Evolutionary conservation across 2,888 invertebrate genomes (phyloP), one percentile per base, ranked within the genome.

Genomic region (Bruchidius siliquastri): DNA sequence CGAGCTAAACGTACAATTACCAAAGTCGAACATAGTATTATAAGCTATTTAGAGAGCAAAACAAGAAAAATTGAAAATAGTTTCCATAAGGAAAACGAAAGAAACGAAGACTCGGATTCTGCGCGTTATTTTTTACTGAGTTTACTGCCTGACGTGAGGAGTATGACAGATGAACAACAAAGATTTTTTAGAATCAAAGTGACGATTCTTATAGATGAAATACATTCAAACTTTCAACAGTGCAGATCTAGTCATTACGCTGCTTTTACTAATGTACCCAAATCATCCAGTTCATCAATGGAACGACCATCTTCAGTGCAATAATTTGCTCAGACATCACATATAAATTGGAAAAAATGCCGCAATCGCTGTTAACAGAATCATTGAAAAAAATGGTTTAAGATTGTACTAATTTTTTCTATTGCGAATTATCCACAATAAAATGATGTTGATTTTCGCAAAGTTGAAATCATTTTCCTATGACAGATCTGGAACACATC

Each of bases 51-150:
- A 18, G 67, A 71, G 3, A 71, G 22, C 13, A 67, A 66, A 10
- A 22, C 6, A 18, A 67, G 18, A n/a, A 71, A n/a, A 70, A n/a
- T 22, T 67, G 13, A 66, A 20, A 71, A 67, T 21, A 21, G 21
- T 22, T 18, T 20, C 18, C 2, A 26, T 8, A 49, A 49, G 18
- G 49, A 49, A 49, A 13, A 1, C 13, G 49, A 8, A 49, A 49
- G 13, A 49, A 49, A 13, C 18, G 49, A 49, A 18, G 10, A 49
- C 49, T 49, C 49, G 20, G 68, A 68, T 68, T 22, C 70, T 70
- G 67, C 30, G 26, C 72, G 67, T 26, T 22, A 73, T 20, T 73
- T 73, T 73, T 67, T 73, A 18, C 20, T 73, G 22, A 73, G 72
- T 70, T 73, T 70, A 67, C 67, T 73, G 70, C 72, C 72, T 26